A percentile compares a stretch with the other conserved stretches of the same genome.
phyloP scores from a whole-genome alignment of 2,113 vertebrate genomes.

The Coturnix japonica region DNA sequence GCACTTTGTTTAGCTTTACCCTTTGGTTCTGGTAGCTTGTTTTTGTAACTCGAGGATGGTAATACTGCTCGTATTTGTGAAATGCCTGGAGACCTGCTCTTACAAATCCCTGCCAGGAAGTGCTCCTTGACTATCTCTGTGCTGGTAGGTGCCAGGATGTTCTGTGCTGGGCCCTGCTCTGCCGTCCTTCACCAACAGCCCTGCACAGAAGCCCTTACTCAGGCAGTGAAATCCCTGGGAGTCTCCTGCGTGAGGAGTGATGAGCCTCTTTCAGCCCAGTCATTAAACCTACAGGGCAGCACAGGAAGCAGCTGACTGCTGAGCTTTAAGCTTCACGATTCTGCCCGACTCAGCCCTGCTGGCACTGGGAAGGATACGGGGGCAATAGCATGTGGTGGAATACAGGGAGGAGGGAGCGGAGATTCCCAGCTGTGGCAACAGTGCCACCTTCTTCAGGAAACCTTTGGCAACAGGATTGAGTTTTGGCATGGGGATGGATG shows the following conservation, averaged over 20 bases:
- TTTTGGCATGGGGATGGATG: neutral
- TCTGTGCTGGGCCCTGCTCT: neutral
- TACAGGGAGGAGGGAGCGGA: neutral
- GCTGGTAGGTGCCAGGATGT: neutral
- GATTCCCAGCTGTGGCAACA: neutral
- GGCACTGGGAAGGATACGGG: neutral
- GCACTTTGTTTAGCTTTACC: neutral
- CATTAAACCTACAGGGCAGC: neutral
- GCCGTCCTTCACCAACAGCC: neutral
- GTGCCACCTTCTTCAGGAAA: neutral
- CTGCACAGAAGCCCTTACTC: slow-evolving; percentile 3
- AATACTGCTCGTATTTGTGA: neutral
- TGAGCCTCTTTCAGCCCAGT: slow-evolving; percentile 35
- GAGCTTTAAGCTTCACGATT: neutral
- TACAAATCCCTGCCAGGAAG: neutral
- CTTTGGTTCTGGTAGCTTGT: neutral
- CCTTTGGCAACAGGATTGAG: neutral
- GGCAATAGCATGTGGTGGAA: neutral
- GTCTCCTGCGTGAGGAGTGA: neutral
- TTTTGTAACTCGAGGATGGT: neutral
- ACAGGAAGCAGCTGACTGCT: slow-evolving; percentile 19
- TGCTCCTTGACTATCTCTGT: neutral
- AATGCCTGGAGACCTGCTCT: neutral
- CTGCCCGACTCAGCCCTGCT: slow-evolving; percentile 20
- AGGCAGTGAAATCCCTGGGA: slow-evolving; percentile 27